A percentile compares a stretch with the other conserved stretches of the same genome.
These are phyloP conservation scores for Pipistrellus nathusii DNA, from an alignment of 2,797 vertebrate genomes.

Conservation along the genomic window DNA sequence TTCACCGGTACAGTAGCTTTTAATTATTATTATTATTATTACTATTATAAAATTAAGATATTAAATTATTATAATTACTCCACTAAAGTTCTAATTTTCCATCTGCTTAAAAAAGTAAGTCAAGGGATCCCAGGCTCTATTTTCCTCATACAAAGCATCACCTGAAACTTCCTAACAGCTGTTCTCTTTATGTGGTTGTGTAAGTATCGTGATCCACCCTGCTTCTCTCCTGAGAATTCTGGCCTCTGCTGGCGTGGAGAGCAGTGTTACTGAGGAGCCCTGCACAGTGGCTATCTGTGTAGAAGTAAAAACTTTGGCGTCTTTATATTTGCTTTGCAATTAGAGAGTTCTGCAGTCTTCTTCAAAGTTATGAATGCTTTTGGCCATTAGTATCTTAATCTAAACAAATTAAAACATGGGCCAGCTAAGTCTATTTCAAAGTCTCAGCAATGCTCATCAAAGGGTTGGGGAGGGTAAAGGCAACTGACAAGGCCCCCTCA, in stretches of 20 bases:
- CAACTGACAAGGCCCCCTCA: not conserved
- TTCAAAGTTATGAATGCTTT: not conserved
- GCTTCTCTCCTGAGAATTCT: not conserved
- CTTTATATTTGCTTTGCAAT: not conserved
- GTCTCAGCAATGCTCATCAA: not conserved
- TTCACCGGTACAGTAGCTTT: not conserved
- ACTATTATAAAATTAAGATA: not conserved
- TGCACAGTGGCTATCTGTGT: not conserved
- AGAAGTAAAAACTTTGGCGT: not conserved
- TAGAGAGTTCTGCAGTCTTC: not conserved
- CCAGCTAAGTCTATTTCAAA: not conserved
- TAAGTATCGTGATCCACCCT: not conserved
- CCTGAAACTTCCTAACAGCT: not conserved
- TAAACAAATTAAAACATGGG: not conserved
- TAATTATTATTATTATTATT: not conserved
- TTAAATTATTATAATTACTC: not conserved
- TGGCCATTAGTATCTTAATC: not conserved
- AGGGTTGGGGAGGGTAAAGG: not conserved
- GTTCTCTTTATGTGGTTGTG: not conserved
- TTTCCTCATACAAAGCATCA: not conserved
- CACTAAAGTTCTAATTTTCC: not conserved
- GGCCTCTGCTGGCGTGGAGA: not conserved
- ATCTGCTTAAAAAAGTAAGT: not conserved
- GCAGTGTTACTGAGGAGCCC: accelerated
- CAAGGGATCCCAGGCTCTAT: not conserved